Percentiles rank a stretch among this genome's conserved stretches.
Evolutionary conservation across 1,140 invertebrate genomes (phyloP).

Genomic region (Papilio xuthus): DNA sequence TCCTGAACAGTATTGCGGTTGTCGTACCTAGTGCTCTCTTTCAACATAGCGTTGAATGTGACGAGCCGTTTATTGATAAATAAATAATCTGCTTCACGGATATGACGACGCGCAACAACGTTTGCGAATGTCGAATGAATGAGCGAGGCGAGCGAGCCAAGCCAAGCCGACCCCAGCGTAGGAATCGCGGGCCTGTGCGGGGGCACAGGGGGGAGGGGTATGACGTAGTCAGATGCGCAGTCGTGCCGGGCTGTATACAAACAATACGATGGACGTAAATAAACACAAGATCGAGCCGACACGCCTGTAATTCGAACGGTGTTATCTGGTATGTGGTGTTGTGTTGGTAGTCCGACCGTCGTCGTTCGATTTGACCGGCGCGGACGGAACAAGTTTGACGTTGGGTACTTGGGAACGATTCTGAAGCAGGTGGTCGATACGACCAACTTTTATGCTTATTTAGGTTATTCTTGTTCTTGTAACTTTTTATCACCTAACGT

Average conservation of each 20-base stretch:
- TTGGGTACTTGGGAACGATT: constrained; percentile 40
- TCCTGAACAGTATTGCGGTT: constrained; percentile 63
- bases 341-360: constrained; percentile 64
- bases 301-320: constrained; percentile 68
- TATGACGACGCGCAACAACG: constrained; percentile 63
- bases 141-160: constrained; percentile 63
- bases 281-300: constrained; percentile 73
- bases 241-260: constrained; percentile 81
- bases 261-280: constrained; percentile 81
- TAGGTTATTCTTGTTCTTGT: constrained; percentile 23
- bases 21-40: constrained; percentile 71
- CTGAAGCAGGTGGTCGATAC: constrained; percentile 43
- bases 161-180: constrained; percentile 71
- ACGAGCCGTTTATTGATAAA: constrained; percentile 54
- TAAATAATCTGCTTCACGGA: constrained; percentile 57
- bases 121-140: constrained; percentile 79
- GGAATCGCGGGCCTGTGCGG: constrained; percentile 69
- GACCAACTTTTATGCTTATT: constrained; percentile 27
- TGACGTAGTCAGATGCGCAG: constrained; percentile 79
- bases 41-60: constrained; percentile 73
- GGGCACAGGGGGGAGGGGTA: constrained; percentile 60
- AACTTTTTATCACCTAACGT: not conserved
- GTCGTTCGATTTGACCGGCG: constrained; percentile 53
- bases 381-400: constrained; percentile 47
- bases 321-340: no score